Percentiles rank a stretch among this genome's conserved stretches.
These are phyloP conservation scores for Sphaerodactylus townsendi DNA, from an alignment of 2,113 vertebrate species.

Conservation along the genomic window DNA sequence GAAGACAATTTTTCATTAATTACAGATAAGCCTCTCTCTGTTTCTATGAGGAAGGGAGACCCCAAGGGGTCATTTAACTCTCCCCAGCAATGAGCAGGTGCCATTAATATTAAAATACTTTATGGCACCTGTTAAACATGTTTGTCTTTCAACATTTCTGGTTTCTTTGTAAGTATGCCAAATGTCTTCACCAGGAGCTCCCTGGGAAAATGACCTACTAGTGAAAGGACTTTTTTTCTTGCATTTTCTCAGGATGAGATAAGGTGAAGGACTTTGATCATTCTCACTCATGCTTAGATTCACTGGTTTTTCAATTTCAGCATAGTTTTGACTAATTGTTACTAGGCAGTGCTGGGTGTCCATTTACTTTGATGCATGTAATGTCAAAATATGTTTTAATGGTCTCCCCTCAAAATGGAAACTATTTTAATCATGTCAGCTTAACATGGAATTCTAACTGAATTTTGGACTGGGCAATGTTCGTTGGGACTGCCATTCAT, in stretches of 20 bases:
- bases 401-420: not conserved
- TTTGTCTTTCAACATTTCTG: constrained; percentile 45
- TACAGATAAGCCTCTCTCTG: constrained; percentile 17
- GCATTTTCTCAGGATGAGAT: constrained; percentile 63
- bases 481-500: not conserved
- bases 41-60: not conserved
- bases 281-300: not conserved
- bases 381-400: constrained; percentile 27
- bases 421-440: not conserved
- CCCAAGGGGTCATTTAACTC: constrained; percentile 15
- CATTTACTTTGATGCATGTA: not conserved
- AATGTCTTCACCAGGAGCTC: constrained; percentile 51
- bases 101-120: constrained; percentile 38
- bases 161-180: constrained; percentile 59
- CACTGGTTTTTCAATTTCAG: constrained; percentile 44
- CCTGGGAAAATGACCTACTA: constrained; percentile 65
- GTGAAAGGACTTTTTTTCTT: constrained; percentile 20
- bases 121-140: constrained; percentile 43
- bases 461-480: not conserved
- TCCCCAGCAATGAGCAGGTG: constrained; percentile 31
- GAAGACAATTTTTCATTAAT: constrained; percentile 23
- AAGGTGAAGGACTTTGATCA: constrained; percentile 48
- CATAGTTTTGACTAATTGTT: constrained; percentile 47
- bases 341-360: constrained; percentile 38
- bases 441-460: not conserved